These are phyloP conservation scores for Clanis bilineata DNA, from an alignment of 2,888 invertebrate genomes.

Conservation along the genomic window DNA sequence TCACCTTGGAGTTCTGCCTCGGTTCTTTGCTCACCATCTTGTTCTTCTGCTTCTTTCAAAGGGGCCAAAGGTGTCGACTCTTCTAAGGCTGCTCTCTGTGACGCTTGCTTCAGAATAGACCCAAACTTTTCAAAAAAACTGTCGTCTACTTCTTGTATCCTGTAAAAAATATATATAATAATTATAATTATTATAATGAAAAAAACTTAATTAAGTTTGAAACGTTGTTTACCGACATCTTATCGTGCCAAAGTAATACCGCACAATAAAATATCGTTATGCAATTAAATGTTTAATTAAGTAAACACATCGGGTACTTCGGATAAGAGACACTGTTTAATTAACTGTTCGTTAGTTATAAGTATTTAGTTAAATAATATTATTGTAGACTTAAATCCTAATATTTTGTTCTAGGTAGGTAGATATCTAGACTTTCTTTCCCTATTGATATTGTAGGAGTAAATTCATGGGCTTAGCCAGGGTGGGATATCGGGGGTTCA, in stretches of 20 bases:
- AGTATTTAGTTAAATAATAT: too few relatives aligned
- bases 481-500: too few relatives aligned
- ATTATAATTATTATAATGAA: too few relatives aligned
- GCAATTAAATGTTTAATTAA: not conserved
- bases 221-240: not conserved
- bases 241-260: not conserved
- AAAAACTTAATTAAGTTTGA: too few relatives aligned
- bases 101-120: conserved; percentile 85
- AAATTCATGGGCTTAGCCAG: too few relatives aligned
- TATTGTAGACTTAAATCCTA: too few relatives aligned
- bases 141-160: conserved; percentile 91
- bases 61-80: conserved; percentile 82
- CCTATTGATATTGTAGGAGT: too few relatives aligned
- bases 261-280: not conserved
- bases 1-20: conserved; percentile 64
- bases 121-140: conserved; percentile 93
- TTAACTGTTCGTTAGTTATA: too few relatives aligned
- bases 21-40: conserved; percentile 66
- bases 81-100: conserved; percentile 80
- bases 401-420: too few relatives aligned
- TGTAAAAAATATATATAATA: conserved; percentile 59
- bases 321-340: too few relatives aligned
- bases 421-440: too few relatives aligned
- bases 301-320: not conserved
- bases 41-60: conserved; percentile 67